Conservation (phyloP, 2,113 vertebrate genomes). For the Setophaga kirtlandii region DNA sequence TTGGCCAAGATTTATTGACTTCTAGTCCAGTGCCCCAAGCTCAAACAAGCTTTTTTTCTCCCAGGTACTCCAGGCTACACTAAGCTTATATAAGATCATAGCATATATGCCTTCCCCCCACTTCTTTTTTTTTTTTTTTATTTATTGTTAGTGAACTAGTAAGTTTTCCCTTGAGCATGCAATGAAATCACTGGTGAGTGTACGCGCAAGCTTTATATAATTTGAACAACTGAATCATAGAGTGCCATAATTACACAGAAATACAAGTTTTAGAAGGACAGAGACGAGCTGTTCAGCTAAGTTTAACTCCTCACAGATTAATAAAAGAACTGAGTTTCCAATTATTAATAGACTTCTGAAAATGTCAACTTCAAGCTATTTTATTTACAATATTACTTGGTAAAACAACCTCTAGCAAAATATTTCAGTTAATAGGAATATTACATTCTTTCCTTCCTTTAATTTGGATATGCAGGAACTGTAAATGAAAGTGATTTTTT, state of each 20-base stretch:
- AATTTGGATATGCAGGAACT: slow-evolving; percentile 39
- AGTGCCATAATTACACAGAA: not conserved
- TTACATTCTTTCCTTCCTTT: slow-evolving; percentile 58
- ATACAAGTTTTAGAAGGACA: not conserved
- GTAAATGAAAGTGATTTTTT: slow-evolving; percentile 66
- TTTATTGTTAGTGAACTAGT: not conserved
- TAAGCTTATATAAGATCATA: not conserved
- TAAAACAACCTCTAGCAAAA: slow-evolving; percentile 52
- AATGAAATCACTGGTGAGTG: not conserved
- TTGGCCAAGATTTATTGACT: not conserved
- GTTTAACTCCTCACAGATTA: not conserved
- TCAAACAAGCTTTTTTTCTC: not conserved
- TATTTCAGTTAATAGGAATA: slow-evolving; percentile 53
- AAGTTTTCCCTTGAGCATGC: not conserved
- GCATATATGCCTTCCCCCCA: accelerated
- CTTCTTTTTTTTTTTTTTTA: not conserved
- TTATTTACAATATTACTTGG: slow-evolving; percentile 59
- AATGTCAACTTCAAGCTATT: slow-evolving; percentile 25
- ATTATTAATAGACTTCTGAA: slow-evolving; percentile 28
- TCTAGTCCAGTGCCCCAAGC: not conserved
- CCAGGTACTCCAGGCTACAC: not conserved
- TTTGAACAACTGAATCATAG: not conserved
- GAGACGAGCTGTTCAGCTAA: not conserved
- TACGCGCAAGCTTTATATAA: not conserved
- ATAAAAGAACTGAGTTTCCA: not conserved